Evolutionary conservation across 2,888 invertebrate genomes (phyloP).

Genomic region (Nomada ruficornis): DNA sequence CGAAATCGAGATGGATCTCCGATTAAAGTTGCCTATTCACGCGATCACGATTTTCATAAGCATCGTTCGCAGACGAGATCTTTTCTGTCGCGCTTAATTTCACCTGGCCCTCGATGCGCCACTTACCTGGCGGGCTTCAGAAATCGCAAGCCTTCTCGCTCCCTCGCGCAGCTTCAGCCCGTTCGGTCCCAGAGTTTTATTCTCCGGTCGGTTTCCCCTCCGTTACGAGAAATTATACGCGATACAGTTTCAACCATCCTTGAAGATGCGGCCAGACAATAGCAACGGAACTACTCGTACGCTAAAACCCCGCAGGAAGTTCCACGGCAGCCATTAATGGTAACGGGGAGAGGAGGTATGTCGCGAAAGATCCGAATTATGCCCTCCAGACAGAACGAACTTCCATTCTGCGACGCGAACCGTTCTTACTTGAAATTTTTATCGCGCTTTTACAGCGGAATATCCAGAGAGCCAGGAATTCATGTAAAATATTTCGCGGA

Average conservation of each 20-base stretch:
- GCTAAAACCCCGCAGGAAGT: constrained; percentile 35
- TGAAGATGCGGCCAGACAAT: constrained; percentile 41
- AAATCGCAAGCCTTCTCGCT: constrained; percentile 4
- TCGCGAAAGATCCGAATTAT: constrained; percentile 57
- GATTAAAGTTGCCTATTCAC: neutral
- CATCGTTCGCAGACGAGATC: neutral
- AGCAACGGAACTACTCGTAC: constrained; percentile 26
- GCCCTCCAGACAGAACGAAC: constrained; percentile 47
- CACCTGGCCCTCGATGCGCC: neutral
- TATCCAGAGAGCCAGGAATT: no score
- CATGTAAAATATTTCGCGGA: neutral
- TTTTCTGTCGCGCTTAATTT: neutral
- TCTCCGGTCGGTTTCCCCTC: constrained; percentile 10
- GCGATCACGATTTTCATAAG: neutral
- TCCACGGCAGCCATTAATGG: constrained; percentile 42
- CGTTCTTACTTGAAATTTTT: constrained; percentile 8
- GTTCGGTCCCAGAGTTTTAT: constrained; percentile 1
- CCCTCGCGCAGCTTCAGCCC: neutral
- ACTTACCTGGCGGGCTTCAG: neutral
- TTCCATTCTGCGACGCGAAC: constrained; percentile 42
- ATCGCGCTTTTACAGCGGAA: neutral
- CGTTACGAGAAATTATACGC: constrained; percentile 38
- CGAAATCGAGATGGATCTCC: constrained; percentile 1
- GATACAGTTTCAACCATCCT: constrained; percentile 40
- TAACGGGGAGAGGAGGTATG: constrained; percentile 32